These are phyloP conservation scores for Musca vetustissima DNA, from an alignment of 1,140 invertebrate species.

Conservation along the genomic window DNA sequence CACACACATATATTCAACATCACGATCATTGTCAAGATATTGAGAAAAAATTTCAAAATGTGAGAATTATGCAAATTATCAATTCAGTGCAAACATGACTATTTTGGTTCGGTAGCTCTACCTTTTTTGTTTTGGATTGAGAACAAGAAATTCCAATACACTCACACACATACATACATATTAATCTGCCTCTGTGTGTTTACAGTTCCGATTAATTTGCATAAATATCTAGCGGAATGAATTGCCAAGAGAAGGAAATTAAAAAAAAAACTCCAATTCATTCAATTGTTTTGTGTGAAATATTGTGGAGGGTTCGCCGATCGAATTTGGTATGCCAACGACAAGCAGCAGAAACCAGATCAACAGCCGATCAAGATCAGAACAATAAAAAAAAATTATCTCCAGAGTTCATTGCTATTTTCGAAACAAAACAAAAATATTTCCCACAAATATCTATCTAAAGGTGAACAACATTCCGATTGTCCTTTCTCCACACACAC, in stretches of 20 bases:
- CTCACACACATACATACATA: too few species aligned
- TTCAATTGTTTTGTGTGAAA: background rate
- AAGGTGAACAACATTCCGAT: too few species aligned
- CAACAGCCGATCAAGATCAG: too few species aligned
- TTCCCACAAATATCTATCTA: too few species aligned
- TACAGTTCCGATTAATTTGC: constrained; percentile 6
- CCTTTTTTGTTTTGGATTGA: too few species aligned
- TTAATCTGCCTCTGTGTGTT: background rate
- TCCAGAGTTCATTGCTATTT: too few species aligned
- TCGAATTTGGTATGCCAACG: background rate
- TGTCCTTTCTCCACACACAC: too few species aligned
- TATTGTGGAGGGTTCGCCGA: background rate
- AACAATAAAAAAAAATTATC: too few species aligned
- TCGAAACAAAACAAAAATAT: too few species aligned
- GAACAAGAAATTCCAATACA: background rate
- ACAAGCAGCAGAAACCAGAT: too few species aligned
- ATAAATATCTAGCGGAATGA: background rate
- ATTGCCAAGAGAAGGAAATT: background rate
- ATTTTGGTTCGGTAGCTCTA: background rate
- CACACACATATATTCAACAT: too few species aligned
- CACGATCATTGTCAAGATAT: too few species aligned
- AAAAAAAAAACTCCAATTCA: constrained; percentile 11
- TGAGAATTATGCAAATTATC: constrained; percentile 21
- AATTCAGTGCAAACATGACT: background rate
- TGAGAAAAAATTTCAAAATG: background rate